phyloP scores from a whole-genome alignment of 1,140 invertebrate genomes.

The Ostrea edulis region DNA sequence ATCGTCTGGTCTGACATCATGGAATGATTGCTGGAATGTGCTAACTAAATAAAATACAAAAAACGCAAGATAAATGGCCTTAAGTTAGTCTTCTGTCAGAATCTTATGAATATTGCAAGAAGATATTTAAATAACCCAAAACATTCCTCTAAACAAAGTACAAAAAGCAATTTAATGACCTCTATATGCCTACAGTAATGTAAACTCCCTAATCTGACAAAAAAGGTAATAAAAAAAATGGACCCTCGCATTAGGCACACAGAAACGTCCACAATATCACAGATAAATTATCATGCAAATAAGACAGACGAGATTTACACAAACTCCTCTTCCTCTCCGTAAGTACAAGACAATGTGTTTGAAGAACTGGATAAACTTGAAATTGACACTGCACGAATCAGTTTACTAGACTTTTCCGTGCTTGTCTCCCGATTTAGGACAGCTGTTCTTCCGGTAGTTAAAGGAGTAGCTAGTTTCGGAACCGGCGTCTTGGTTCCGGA shows the following conservation, averaged over 20 bases:
- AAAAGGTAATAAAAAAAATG: neutral
- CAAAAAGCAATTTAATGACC: slow-evolving; percentile 11
- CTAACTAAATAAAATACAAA: slow-evolving; percentile 23
- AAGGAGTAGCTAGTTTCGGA: slow-evolving; percentile 69
- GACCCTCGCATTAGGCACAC: slow-evolving; percentile 19
- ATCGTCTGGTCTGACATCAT: slow-evolving; percentile 20
- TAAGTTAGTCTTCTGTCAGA: neutral
- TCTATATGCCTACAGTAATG: slow-evolving; percentile 10
- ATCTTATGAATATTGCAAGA: slow-evolving; percentile 16
- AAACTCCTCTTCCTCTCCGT: slow-evolving; percentile 43
- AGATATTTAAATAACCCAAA: slow-evolving; percentile 26
- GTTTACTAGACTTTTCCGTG: slow-evolving; percentile 42
- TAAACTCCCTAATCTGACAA: neutral
- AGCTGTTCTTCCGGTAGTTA: slow-evolving; percentile 70
- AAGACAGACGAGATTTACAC: slow-evolving; percentile 28
- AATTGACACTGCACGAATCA: slow-evolving; percentile 53
- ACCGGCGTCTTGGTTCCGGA: slow-evolving; percentile 66
- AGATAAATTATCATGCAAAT: slow-evolving; percentile 19
- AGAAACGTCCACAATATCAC: slow-evolving; percentile 32
- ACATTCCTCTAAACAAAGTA: slow-evolving; percentile 15
- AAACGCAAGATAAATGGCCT: slow-evolving; percentile 30
- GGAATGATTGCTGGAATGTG: slow-evolving; percentile 27
- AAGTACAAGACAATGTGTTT: slow-evolving; percentile 39
- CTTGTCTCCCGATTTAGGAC: slow-evolving; percentile 50
- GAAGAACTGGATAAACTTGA: slow-evolving; percentile 53